Evolutionary conservation across 2,113 vertebrate species (phyloP), one percentile per base, ranked within the genome.

Genomic region (Tupaia tana): DNA sequence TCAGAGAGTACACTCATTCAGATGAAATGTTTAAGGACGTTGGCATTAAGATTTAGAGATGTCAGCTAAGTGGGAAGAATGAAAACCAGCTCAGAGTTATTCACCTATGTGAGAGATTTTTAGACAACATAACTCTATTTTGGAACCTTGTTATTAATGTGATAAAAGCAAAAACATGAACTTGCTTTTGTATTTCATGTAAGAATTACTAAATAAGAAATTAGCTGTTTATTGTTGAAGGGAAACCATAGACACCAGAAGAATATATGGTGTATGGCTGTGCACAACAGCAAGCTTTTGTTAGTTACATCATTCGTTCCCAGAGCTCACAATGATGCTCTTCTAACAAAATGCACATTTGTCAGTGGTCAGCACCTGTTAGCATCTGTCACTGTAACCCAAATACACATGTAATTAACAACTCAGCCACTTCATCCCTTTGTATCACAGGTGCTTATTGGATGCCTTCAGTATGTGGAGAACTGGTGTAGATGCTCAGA

Each of bases 151-250:
- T 25, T 7, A 64, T 95, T 92, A 66, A 31, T 75, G 75, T 52
- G 59, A 94, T 71, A 91, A 89, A 88, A 94, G 64, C 59, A 22
- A 88, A 96, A 95, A 27, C 15, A 52, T 16, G n/a, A 18, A 93
- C 94, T 92, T 86, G 78, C 29, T 95, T 92, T 90, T 80, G 52
- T 58, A 83, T 83, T 94, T 86, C 29, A 27, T 83, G 1, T 84
- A 78, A 94, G 75, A 91, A 82, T 75, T 61, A 73, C 29, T 82
- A 12, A 90, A 71, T 15, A 87, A 88, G 83, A 90, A 95, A 89
- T 71, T 56, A 67, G 20, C 69, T 66, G 59, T 31, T 88, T 89
- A 71, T 31, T 91, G 71, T 9, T 93, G 71, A 92, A 90, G 27
- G 61, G 31, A 88, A 86, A 80, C 25, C 56, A 9, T 71, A 78